phyloP scores from a whole-genome alignment of 1,140 invertebrate species.

The Drosophila parvula region DNA sequence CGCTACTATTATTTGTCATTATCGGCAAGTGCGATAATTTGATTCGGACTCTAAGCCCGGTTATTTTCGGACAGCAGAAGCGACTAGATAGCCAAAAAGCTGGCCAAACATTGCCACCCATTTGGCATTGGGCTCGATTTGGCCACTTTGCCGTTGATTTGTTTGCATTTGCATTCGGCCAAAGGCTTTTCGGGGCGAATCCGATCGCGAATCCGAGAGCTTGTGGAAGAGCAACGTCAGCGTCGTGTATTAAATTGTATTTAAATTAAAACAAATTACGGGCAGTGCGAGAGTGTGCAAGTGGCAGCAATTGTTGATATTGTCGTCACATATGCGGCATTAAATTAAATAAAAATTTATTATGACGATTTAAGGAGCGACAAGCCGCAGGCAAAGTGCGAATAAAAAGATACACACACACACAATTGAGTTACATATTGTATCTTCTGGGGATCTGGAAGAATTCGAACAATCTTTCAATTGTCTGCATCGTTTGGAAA shows the following conservation, averaged over 20 bases:
- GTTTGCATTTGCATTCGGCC: conserved; percentile 50
- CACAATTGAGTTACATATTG: conserved; percentile 73
- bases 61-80: conserved; percentile 27
- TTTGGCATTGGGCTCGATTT: conserved; percentile 30
- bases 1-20: conserved; percentile 47
- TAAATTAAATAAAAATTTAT: conserved; percentile 82
- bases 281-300: conserved; percentile 59
- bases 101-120: conserved; percentile 29
- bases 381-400: conserved; percentile 58
- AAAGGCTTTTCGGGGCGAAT: conserved; percentile 11
- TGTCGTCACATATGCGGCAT: conserved; percentile 65
- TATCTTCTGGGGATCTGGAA: conserved; percentile 18
- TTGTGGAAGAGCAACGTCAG: conserved; percentile 40
- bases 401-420: conserved; percentile 56
- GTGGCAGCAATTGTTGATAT: conserved; percentile 73
- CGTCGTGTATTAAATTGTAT: conserved; percentile 74
- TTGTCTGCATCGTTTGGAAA: conserved; percentile 48
- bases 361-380: conserved; percentile 78
- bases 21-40: conserved; percentile 51
- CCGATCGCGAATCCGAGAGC: conserved; percentile 23
- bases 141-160: conserved; percentile 39
- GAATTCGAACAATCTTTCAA: conserved; percentile 56
- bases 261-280: conserved; percentile 82
- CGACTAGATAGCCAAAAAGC: conserved; percentile 26
- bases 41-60: conserved; percentile 17